Base-by-base conservation (phyloP, 2,888 invertebrate genomes). In the Salpingus planirostris region DNA sequence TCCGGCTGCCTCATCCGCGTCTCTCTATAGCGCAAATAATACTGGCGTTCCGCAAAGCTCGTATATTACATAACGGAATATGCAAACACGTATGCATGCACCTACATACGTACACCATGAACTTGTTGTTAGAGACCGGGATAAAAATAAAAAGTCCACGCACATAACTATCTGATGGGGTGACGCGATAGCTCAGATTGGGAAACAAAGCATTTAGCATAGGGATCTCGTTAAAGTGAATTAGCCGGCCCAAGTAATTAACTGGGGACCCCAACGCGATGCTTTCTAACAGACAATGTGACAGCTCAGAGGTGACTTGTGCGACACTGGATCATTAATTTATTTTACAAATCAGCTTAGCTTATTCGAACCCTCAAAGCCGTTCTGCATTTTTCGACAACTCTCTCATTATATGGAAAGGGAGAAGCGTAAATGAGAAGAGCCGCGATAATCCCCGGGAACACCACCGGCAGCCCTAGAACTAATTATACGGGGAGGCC, bases 281-380 rank as follows among this genome's bases (percentile, higher is more conserved):
- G 54, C 50, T 52, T 55, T 55, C 57, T 56, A 56, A 59, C 59
- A 62, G 59, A 59, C 61, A 61, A 60, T 58, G 60, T 62, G 63
- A 62, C 62, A 62, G 59, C 56, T 56, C 46, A 42, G 58, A 63
- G 62, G 62, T 60, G 62, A 63, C 61, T 62, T 55, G 53, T 58
- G 58, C 55, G 57, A 61, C 61, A 55, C 54, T 52, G 52, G 58
- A 62, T 64, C 64, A 63, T 63, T 63, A 63, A 63, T 64, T 63
- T 63, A 62, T 63, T 62, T 62, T 61, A 60, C 60, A 63, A 64
- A 63, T 63, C 62, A 63, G 64, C 64, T 63, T 62, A 63, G 64
- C 64, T 64, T 64, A 64, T 56, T 57, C 55, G 55, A 56, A 55
- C 57, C 60, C 57, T 54, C 54, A 50, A 51, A 54, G 54, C 53